A percentile compares a stretch with the other conserved stretches of the same genome.
Conservation (phyloP, 2,113 vertebrate genomes). For the Halichoeres trimaculatus region DNA sequence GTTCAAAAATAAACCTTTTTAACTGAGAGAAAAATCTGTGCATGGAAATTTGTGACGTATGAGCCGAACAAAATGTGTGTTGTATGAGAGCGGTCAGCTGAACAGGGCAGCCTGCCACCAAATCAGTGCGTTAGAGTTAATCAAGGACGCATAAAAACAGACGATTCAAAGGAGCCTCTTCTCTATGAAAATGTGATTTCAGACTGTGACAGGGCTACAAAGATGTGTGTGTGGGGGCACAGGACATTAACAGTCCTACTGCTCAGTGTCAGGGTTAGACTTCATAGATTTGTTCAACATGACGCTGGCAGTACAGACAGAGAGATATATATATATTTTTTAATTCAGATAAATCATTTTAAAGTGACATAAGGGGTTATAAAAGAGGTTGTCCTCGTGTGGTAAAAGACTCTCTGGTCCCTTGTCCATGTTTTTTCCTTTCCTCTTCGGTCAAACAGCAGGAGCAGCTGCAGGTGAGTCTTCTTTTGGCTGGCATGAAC, state of each 20-base stretch:
- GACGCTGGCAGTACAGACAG: not conserved
- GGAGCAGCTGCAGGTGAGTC: not conserved
- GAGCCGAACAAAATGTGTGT: conserved; percentile 55
- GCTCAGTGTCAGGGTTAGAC: not conserved
- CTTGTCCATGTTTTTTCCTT: not conserved
- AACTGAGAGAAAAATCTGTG: conserved; percentile 44
- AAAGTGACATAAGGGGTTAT: not conserved
- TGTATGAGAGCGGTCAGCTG: conserved; percentile 66
- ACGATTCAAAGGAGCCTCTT: conserved; percentile 11
- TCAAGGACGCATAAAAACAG: conserved; percentile 34
- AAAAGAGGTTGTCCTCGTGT: no score
- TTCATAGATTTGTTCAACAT: not conserved
- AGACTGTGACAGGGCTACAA: conserved; percentile 20
- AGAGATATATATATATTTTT: not conserved
- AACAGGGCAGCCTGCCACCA: conserved; percentile 21
- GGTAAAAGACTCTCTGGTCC: not conserved
- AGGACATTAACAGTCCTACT: not conserved
- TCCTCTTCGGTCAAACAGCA: not conserved
- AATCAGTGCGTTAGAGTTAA: conserved; percentile 33
- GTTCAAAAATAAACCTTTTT: conserved; percentile 5
- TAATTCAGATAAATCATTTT: no score
- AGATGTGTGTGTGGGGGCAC: conserved; percentile 28
- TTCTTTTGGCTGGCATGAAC: not conserved
- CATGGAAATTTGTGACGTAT: conserved; percentile 37
- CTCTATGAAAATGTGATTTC: conserved; percentile 46